Conservation (phyloP, 2,113 vertebrate species). For the Notothenia coriiceps region DNA sequence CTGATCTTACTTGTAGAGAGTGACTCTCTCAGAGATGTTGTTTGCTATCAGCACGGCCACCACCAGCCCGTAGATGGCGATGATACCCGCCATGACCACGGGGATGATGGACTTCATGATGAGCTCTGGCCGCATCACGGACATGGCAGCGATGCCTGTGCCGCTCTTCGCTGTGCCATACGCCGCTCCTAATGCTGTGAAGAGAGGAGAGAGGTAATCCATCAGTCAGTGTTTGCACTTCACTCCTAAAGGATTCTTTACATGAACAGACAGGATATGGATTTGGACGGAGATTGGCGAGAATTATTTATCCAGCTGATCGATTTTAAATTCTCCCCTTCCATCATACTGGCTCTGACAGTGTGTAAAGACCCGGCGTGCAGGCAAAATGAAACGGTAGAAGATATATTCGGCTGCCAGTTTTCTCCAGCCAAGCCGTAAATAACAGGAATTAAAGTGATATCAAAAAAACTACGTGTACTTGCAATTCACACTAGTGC, state of each 20-base stretch:
- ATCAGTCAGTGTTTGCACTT: not conserved
- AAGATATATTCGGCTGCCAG: not conserved
- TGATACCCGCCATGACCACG: slow-evolving; percentile 99
- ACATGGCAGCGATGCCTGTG: slow-evolving; percentile 98
- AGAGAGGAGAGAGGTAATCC: not conserved
- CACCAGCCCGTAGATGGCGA: slow-evolving; percentile 98
- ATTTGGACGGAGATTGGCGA: not conserved
- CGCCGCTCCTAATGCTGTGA: slow-evolving; percentile 93
- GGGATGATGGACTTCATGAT: slow-evolving; percentile 99
- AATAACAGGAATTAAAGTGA: not conserved
- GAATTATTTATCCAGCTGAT: not conserved
- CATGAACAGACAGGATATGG: not conserved
- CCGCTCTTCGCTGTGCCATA: slow-evolving; percentile 99
- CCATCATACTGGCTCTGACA: not conserved
- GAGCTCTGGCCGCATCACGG: slow-evolving; percentile 98
- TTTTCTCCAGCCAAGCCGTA: not conserved
- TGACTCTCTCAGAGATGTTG: slow-evolving; percentile 87
- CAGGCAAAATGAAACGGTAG: not conserved
- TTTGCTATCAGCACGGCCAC: slow-evolving; percentile 99
- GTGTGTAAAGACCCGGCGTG: not conserved
- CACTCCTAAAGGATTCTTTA: not conserved
- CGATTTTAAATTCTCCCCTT: slow-evolving; percentile 1
- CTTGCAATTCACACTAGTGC: not conserved
- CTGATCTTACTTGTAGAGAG: slow-evolving; percentile 91
- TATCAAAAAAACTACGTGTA: not conserved